These are phyloP conservation scores for Gobiocypris rarus DNA, from an alignment of 2,113 vertebrate genomes.

Conservation along the genomic window DNA sequence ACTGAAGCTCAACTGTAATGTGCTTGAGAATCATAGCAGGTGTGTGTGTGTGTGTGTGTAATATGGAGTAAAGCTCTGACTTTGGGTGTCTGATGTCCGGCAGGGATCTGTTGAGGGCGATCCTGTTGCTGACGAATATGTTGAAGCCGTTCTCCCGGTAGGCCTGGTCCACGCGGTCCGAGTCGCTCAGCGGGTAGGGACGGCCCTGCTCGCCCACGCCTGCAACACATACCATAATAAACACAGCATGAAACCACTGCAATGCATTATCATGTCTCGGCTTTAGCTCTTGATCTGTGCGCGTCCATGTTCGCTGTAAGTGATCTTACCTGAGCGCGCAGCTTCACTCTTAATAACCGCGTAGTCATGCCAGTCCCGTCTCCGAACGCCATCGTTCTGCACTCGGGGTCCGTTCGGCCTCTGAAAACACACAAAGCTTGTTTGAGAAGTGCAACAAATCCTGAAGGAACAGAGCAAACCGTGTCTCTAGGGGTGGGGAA, in stretches of 20 bases:
- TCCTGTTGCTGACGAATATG: slow-evolving; percentile 96
- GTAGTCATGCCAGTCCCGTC: slow-evolving; percentile 93
- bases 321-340: slow-evolving; percentile 78
- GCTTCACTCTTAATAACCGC: slow-evolving; percentile 84
- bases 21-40: too few relatives aligned
- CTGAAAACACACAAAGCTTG: slow-evolving; percentile 68
- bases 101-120: slow-evolving; percentile 95
- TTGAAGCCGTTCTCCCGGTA: slow-evolving; percentile 99
- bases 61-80: slow-evolving; percentile 74
- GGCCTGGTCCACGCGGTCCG: slow-evolving; percentile 90
- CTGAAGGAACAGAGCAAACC: too few relatives aligned
- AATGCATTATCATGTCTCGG: too few relatives aligned
- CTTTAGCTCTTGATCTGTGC: too few relatives aligned
- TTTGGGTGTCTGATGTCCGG: slow-evolving; percentile 94
- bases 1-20: too few relatives aligned
- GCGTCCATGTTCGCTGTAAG: too few relatives aligned
- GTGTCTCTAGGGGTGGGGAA: neutral
- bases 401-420: slow-evolving; percentile 63
- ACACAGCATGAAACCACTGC: too few relatives aligned
- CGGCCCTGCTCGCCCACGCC: slow-evolving; percentile 95
- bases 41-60: too few relatives aligned
- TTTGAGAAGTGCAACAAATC: neutral
- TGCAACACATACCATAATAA: slow-evolving; percentile 57
- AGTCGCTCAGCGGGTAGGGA: slow-evolving; percentile 86
- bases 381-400: slow-evolving; percentile 73